Percentiles rank a stretch among this genome's conserved stretches.
Conservation (phyloP, 2,113 vertebrate species). For the Fregata magnificens region DNA sequence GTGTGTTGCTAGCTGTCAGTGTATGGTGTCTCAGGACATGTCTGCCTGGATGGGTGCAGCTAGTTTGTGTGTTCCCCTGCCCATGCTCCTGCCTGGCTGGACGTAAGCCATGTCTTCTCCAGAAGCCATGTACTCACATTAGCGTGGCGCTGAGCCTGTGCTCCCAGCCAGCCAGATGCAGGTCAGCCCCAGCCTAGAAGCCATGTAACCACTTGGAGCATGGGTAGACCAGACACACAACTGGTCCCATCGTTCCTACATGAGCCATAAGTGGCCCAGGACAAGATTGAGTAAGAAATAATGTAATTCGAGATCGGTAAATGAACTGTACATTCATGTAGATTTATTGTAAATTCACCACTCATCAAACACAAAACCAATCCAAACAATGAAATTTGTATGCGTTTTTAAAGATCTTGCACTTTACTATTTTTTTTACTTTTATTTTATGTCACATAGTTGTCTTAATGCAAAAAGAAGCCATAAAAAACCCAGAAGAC, state of each 20-base stretch:
- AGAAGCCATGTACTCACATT: not conserved
- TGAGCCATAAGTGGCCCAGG: not conserved
- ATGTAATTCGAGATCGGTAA: conserved; percentile 3
- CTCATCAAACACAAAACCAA: conserved; percentile 46
- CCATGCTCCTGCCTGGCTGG: not conserved
- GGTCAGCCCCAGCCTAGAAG: not conserved
- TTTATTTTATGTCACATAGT: conserved; percentile 70
- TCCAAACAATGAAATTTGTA: conserved; percentile 58
- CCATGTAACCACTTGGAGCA: not conserved
- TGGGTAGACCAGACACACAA: not conserved
- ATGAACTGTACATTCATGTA: conserved; percentile 35
- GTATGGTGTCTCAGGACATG: not conserved
- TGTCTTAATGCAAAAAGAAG: conserved; percentile 74
- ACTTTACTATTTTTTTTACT: conserved; percentile 64
- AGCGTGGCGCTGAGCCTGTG: not conserved
- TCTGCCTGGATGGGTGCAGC: not conserved
- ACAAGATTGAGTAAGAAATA: not conserved
- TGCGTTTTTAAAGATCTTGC: conserved; percentile 66
- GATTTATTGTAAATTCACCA: conserved; percentile 32
- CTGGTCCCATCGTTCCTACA: not conserved
- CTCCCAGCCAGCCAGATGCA: not conserved
- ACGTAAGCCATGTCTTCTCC: not conserved
- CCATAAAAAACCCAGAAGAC: conserved; percentile 69
- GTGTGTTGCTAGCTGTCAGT: not conserved
- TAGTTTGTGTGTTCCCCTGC: not conserved